These are phyloP conservation scores for Lipophrys pholis DNA, from an alignment of 2,113 vertebrate genomes.

Conservation along the genomic window DNA sequence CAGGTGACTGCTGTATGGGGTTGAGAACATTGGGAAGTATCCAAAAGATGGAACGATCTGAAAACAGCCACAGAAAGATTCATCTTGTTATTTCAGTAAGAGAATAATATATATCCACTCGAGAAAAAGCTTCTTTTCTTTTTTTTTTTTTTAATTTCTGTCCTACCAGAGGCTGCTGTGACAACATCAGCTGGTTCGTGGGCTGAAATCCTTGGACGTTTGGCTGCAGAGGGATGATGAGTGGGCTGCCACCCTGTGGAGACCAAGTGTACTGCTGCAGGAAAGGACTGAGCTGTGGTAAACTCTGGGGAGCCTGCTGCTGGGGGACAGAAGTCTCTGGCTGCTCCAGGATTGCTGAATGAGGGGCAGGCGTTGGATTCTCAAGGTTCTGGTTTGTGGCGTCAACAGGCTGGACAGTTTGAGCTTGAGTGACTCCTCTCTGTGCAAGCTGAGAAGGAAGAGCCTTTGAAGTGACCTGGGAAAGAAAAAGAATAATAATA, in stretches of 20 bases:
- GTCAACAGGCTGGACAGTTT: conserved; percentile 18
- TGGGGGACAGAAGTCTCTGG: conserved; percentile 37
- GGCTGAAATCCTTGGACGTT: conserved; percentile 21
- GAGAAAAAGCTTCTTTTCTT: too few species aligned
- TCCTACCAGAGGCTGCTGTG: conserved; percentile 64
- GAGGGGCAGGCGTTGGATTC: conserved; percentile 16
- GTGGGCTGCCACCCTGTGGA: conserved; percentile 46
- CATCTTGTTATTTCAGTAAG: too few species aligned
- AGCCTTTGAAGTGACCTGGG: conserved; percentile 41
- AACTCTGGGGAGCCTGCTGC: conserved; percentile 16
- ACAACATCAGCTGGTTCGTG: conserved; percentile 35
- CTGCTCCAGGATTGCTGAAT: conserved; percentile 36
- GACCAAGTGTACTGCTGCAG: conserved; percentile 56
- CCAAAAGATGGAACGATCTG: conserved; percentile 61
- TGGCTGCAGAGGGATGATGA: conserved; percentile 42
- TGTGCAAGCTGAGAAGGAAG: conserved; percentile 9
- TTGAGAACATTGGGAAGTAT: conserved; percentile 58
- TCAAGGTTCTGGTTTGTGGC: conserved; percentile 23
- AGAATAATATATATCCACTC: too few species aligned
- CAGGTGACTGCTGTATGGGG: conserved; percentile 57
- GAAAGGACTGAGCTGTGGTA: conserved; percentile 17
- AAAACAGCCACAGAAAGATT: conserved; percentile 5
- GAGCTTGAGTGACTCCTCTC: conserved; percentile 24
- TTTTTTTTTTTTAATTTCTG: not conserved
- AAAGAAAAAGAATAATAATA: not conserved